Evolutionary conservation across 2,888 invertebrate species (phyloP), one percentile per base, ranked within the genome.

Genomic region (Toxonevra muliebris): DNA sequence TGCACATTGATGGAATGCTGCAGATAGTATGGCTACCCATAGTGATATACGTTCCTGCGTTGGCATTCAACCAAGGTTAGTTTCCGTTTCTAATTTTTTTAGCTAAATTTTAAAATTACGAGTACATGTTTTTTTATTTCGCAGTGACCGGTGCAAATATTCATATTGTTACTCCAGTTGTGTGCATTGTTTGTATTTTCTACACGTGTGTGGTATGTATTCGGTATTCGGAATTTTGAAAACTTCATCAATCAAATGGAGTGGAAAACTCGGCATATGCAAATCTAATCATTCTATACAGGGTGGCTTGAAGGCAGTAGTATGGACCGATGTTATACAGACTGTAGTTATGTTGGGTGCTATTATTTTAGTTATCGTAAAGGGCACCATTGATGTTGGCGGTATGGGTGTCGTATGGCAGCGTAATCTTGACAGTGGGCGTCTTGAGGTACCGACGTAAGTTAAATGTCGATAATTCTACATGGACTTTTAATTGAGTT

Each of bases 301-400:
- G 92, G 93, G 92, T 76, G 93, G 93, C 66, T 85, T 93, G 59
- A 92, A 91, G 85, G 93, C 93, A 48, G 93, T 93, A 0, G 92
- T 93, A 57, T 93, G 93, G 92, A 93, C 93, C 1, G 93, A 93
- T 79, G 92, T 93, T n/a, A 90, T 93, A 64, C 93, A 94, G 86
- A 91, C 91, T 55, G 87, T 91, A 9, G 87, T 91, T 13, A 93
- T 93, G 93, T 87, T 92, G 68, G 90, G 90, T 1, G 90, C 93
- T 0, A 90, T 93, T 87, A 80, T 92, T 12, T 82, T 93, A 68
- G 90, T 93, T 2, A 88, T 90, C 7, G 84, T 93, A 45, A 93
- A 93, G 79, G 93, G 93, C 1, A 93, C 93, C 0, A 77, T 88
- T 1, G 90, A 93, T 75, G 86, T 92, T 40, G 93, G 93, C 2